Conservation (phyloP, 2,113 vertebrate genomes). For the Furnarius figulus region DNA sequence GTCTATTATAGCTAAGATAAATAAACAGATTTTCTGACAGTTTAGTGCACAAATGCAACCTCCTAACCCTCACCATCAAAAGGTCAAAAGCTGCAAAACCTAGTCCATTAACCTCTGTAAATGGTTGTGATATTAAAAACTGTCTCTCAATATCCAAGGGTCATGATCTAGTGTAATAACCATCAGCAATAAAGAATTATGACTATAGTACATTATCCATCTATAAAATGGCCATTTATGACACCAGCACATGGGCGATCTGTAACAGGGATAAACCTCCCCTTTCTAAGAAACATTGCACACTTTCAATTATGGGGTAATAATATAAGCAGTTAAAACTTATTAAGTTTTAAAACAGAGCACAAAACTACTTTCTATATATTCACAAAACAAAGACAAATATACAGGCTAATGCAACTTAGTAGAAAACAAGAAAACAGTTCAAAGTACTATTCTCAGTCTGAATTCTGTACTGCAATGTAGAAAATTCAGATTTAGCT, state of each 20-base stretch:
- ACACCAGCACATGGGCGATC: slow-evolving; percentile 61
- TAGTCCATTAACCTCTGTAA: slow-evolving; percentile 85
- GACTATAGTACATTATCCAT: slow-evolving; percentile 80
- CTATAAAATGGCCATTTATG: slow-evolving; percentile 81
- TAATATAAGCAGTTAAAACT: slow-evolving; percentile 61
- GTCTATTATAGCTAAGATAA: slow-evolving; percentile 56
- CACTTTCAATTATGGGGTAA: slow-evolving; percentile 55
- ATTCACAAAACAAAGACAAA: slow-evolving; percentile 26
- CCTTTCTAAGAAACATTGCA: slow-evolving; percentile 63
- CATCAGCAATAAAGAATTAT: slow-evolving; percentile 83
- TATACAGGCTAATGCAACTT: background rate
- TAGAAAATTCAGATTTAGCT: background rate
- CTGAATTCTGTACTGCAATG: background rate
- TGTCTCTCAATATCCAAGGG: slow-evolving; percentile 81
- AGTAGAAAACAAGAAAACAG: background rate
- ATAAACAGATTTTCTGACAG: slow-evolving; percentile 75
- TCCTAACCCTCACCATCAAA: slow-evolving; percentile 71
- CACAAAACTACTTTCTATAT: background rate
- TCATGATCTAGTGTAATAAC: slow-evolving; percentile 82
- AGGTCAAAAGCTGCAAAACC: slow-evolving; percentile 80
- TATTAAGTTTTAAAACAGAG: slow-evolving; percentile 41
- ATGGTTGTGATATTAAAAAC: slow-evolving; percentile 84
- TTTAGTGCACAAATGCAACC: slow-evolving; percentile 73
- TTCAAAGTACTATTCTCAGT: background rate
- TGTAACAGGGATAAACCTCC: slow-evolving; percentile 56